Evolutionary conservation across 2,113 vertebrate species (phyloP), one percentile per base, ranked within the genome.

Genomic region (Bufo bufo): DNA sequence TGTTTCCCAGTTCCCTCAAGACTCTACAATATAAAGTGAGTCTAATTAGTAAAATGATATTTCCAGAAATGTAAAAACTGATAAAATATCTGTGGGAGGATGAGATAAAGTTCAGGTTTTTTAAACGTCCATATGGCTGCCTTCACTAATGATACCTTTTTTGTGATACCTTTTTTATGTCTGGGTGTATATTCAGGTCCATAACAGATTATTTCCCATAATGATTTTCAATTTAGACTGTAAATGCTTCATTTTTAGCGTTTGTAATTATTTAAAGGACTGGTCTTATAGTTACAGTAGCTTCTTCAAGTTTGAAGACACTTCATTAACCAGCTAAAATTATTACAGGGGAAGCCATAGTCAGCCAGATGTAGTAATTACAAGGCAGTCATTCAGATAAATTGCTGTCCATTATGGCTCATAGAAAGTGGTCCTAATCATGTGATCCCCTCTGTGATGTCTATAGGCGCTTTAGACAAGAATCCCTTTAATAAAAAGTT

Each of bases 71-170:
- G 33, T 47, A 43, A 72, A 33, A 72, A 72, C 12, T 72, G 43
- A 72, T 45, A 47, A 72, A 72, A 72, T 72, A 72, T 72, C 43
- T 72, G 43, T 72, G 33, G 69, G 69, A 72, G 69, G 33, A 72
- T 72, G 69, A 72, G 14, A 43, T 7, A 72, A 72, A 72, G 69
- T 72, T 72, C 69, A 72, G 69, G 13, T 72, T 43, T 33, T 45
- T 45, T 45, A 72, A 72, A 72, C 7, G 4, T 17, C 69, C 69
- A 47, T 72, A 45, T 72, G 69, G 5, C 69, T 72, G 69, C 33
- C 69, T 69, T 12, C n/a, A 23, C n/a, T 72, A 72, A 72, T 72
- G 43, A 72, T 72, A 45, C 33, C 33, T 45, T 45, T 45, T 43
- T 33, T 33, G 33, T 33, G 33, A 33, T 33, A 33, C 33, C 33